A percentile compares a stretch with the other conserved stretches of the same genome.
Conservation (phyloP, 1,140 invertebrate species). For the Drosophila punjabiensis region DNA sequence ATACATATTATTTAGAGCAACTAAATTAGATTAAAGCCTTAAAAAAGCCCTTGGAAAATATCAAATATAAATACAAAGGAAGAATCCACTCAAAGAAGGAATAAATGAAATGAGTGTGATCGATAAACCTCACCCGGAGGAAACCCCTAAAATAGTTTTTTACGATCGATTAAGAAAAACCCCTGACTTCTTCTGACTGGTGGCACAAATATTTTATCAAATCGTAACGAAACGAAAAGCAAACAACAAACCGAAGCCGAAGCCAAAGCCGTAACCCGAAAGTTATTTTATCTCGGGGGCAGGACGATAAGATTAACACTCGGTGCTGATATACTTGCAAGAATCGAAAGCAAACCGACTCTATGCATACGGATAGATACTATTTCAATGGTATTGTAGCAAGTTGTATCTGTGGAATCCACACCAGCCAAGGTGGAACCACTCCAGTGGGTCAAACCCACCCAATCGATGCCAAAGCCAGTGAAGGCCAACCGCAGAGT, state of each 20-base stretch:
- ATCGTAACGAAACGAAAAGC: slow-evolving; percentile 14
- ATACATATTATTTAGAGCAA: not conserved
- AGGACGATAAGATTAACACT: slow-evolving; percentile 43
- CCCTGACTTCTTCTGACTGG: slow-evolving; percentile 7
- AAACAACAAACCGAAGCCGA: slow-evolving; percentile 16
- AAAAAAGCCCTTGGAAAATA: not conserved
- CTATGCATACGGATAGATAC: not conserved
- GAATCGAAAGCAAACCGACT: slow-evolving; percentile 18
- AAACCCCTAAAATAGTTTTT: not conserved
- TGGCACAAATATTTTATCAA: slow-evolving; percentile 48
- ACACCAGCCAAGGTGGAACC: slow-evolving; percentile 11
- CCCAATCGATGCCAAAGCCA: slow-evolving; percentile 35
- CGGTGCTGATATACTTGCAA: slow-evolving; percentile 14
- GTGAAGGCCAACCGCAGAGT: slow-evolving; percentile 41
- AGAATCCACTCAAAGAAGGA: not conserved
- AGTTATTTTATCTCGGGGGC: slow-evolving; percentile 44
- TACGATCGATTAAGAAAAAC: slow-evolving; percentile 8
- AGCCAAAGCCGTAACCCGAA: slow-evolving; percentile 36
- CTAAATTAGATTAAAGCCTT: not conserved
- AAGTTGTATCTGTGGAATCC: not conserved
- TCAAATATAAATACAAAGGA: not conserved
- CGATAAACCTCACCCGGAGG: not conserved
- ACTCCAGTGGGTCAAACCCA: slow-evolving; percentile 37
- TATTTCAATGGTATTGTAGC: not conserved
- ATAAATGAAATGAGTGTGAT: not conserved